These are phyloP conservation scores for Melanotaenia nigrans DNA, from an alignment of 2,797 vertebrate genomes.

Conservation along the genomic window DNA sequence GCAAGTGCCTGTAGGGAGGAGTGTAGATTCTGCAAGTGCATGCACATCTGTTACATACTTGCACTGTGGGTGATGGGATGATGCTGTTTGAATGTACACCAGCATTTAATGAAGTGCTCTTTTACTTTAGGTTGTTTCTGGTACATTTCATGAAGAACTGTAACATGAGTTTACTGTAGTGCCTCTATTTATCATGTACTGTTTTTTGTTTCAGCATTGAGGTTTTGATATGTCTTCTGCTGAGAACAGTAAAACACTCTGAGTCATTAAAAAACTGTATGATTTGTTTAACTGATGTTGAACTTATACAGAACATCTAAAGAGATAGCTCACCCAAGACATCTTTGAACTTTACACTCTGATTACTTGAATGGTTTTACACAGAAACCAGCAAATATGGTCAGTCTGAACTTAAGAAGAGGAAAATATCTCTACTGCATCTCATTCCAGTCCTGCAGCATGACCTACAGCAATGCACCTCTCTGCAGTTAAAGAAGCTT, in stretches of 20 bases:
- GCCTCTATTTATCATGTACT: conserved; percentile 38
- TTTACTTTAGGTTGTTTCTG: conserved; percentile 13
- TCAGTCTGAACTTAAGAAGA: not conserved
- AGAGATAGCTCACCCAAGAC: not conserved
- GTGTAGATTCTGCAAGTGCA: conserved; percentile 45
- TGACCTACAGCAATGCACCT: not conserved
- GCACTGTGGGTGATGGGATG: conserved; percentile 49
- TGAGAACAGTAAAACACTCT: not conserved
- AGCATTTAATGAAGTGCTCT: not conserved
- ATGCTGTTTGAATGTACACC: conserved; percentile 8
- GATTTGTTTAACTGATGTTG: not conserved
- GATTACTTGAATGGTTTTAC: not conserved
- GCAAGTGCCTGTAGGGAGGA: conserved; percentile 34
- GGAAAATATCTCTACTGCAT: not conserved
- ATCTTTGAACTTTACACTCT: not conserved
- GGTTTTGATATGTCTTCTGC: conserved; percentile 4
- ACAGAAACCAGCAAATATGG: not conserved
- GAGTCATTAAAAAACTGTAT: not conserved
- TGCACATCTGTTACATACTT: conserved; percentile 35
- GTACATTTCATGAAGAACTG: not conserved
- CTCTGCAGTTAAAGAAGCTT: not conserved
- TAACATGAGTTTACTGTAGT: not conserved
- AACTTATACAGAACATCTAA: not conserved
- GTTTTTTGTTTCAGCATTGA: conserved; percentile 10
- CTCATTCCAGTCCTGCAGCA: conserved; percentile 1